Evolutionary conservation across 2,797 vertebrate genomes (phyloP).

Genomic region (Dallia pectoralis): DNA sequence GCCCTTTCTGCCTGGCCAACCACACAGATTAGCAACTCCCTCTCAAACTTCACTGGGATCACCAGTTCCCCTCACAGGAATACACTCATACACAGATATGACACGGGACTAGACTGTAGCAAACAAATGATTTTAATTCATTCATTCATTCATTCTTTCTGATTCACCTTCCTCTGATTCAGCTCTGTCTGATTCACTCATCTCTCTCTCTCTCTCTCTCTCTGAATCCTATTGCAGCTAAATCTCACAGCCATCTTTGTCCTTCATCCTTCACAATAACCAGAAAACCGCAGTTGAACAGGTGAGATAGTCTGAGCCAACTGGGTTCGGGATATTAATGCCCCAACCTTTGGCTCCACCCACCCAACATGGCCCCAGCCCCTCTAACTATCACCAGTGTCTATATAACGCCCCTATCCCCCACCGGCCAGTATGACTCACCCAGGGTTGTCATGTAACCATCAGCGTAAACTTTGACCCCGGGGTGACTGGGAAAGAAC

Average conservation of each 20-base stretch:
- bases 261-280: background rate
- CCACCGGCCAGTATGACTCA: background rate
- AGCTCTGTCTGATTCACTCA: background rate
- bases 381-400: background rate
- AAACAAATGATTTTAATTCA: slow-evolving; percentile 30
- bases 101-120: slow-evolving; percentile 19
- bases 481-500: slow-evolving; percentile 2
- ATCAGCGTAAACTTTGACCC: background rate
- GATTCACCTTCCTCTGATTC: background rate
- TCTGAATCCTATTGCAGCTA: background rate
- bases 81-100: background rate
- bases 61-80: slow-evolving; percentile 32
- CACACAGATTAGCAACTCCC: slow-evolving; percentile 83
- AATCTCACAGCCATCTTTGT: background rate
- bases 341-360: background rate
- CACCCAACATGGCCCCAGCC: background rate
- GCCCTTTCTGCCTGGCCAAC: slow-evolving; percentile 84
- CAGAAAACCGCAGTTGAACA: background rate
- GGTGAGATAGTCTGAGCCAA: background rate
- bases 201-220: background rate
- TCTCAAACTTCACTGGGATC: slow-evolving; percentile 69
- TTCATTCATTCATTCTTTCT: slow-evolving; percentile 11
- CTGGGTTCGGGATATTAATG: background rate
- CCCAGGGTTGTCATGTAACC: slow-evolving; percentile 2
- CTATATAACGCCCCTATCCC: background rate